Evolutionary conservation across 2,888 invertebrate species (phyloP).

Genomic region (Folsomia manolachei): DNA sequence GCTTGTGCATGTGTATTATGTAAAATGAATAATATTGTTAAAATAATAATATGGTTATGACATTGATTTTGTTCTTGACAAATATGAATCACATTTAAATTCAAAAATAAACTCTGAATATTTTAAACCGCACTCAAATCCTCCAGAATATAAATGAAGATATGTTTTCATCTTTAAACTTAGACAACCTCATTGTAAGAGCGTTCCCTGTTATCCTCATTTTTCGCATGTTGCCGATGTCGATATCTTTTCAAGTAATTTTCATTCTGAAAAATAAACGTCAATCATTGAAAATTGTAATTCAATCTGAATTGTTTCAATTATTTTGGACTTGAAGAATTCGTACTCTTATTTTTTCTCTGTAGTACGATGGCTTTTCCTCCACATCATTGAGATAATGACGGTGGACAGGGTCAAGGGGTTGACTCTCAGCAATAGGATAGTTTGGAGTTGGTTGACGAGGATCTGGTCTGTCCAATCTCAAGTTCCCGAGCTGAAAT

Average conservation of each 20-base stretch:
- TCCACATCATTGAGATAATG: conserved; percentile 9
- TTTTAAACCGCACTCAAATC: no score
- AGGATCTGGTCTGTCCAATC: neutral
- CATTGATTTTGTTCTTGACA: neutral
- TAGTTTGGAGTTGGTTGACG: neutral
- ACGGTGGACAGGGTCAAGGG: neutral
- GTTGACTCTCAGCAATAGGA: neutral
- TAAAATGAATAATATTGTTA: no score
- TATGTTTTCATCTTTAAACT: no score
- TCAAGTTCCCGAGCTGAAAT: conserved; percentile 10
- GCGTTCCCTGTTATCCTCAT: no score
- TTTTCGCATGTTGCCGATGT: no score
- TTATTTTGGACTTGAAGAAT: no score
- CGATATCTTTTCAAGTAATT: neutral
- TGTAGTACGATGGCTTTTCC: neutral
- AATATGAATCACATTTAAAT: neutral
- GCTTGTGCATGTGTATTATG: no score
- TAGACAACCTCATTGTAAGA: no score
- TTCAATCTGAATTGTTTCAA: no score
- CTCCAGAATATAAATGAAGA: no score
- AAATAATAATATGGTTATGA: no score
- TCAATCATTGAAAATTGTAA: no score
- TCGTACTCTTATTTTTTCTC: conserved; percentile 7
- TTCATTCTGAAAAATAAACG: neutral
- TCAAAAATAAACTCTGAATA: neutral